Conservation (phyloP, 2,888 invertebrate genomes). For the Tipula lateralis region DNA sequence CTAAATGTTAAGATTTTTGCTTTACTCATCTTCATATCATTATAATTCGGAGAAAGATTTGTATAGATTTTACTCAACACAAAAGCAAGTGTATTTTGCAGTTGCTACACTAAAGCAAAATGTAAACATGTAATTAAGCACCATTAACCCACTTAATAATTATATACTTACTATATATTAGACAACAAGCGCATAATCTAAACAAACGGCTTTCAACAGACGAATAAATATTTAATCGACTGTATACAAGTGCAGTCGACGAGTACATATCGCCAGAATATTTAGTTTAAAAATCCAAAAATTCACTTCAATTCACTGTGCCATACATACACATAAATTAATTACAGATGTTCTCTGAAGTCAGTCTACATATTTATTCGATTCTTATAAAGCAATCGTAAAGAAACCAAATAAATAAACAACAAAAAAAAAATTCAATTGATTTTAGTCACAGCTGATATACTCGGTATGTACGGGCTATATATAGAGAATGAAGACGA, state of each 20-base stretch:
- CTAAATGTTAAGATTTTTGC: background rate
- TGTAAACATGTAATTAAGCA: background rate
- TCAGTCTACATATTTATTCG: background rate
- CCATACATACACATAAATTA: background rate
- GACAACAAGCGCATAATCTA: background rate
- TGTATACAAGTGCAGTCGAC: background rate
- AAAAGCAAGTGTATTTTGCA: background rate
- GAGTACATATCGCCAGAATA: background rate
- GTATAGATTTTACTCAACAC: too few species aligned
- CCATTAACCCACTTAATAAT: background rate
- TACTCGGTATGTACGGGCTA: background rate
- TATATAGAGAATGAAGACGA: background rate
- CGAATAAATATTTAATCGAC: background rate
- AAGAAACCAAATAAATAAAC: background rate
- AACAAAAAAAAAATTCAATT: background rate
- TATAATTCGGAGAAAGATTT: too few species aligned
- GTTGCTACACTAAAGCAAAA: background rate
- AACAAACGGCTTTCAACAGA: background rate
- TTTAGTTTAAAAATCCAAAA: background rate
- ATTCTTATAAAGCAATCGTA: background rate
- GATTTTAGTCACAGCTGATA: conserved; percentile 14
- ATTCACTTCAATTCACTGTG: background rate
- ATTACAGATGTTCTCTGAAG: background rate
- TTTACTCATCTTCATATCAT: background rate
- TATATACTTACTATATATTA: background rate